Evolutionary conservation across 2,113 vertebrate species (phyloP).

Genomic region (Columbina picui): DNA sequence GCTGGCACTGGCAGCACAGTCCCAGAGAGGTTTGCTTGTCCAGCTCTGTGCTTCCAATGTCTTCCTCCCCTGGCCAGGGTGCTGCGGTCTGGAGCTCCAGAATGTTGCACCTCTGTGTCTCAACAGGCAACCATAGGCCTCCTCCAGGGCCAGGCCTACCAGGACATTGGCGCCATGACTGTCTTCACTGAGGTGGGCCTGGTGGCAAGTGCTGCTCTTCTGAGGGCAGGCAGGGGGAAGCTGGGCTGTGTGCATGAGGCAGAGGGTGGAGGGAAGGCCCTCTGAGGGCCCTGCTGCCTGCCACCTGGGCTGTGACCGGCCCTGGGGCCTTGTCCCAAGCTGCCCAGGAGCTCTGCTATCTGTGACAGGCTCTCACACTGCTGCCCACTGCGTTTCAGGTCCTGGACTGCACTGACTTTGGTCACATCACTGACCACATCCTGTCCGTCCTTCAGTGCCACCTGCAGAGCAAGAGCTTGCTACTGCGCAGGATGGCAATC

Average conservation of each 20-base stretch:
- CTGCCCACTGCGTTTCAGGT: background rate
- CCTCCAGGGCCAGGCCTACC: background rate
- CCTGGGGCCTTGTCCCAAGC: background rate
- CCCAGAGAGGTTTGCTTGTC: too few species aligned
- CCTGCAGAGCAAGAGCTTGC: background rate
- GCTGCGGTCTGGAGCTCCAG: background rate
- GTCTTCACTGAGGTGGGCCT: background rate
- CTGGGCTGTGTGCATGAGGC: background rate
- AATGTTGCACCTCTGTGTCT: accelerated
- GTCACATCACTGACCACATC: accelerated
- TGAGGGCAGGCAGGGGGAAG: background rate
- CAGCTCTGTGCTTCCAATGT: too few species aligned
- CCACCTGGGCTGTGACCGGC: background rate
- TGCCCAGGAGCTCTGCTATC: background rate
- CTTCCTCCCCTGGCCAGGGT: background rate
- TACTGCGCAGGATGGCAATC: background rate
- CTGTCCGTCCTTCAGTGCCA: background rate
- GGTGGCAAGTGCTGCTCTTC: background rate
- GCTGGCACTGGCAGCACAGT: too few species aligned
- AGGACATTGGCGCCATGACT: background rate
- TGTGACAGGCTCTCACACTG: background rate
- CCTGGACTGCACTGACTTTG: background rate
- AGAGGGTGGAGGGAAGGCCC: background rate
- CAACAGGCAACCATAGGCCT: accelerated
- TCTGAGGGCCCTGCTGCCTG: background rate